Evolutionary conservation across 2,113 vertebrate genomes (phyloP), one percentile per base, ranked within the genome.

Genomic region (Galeopterus variegatus): DNA sequence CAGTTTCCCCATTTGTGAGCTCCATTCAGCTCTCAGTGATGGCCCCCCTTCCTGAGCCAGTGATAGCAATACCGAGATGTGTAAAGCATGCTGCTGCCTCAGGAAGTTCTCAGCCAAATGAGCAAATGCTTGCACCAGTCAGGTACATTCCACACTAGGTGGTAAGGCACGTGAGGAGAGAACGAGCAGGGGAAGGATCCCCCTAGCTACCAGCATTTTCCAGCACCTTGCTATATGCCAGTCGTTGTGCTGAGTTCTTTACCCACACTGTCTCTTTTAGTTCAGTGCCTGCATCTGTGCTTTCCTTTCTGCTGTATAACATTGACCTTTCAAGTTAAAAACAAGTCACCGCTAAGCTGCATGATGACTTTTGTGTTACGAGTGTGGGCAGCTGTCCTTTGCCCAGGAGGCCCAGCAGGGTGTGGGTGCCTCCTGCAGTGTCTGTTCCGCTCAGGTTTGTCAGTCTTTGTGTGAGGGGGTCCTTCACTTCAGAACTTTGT

Each of bases 311-410:
- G 36, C 72, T 23, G 6, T 33, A 11, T 13, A 21, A 60, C 33
- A 4, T 24, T 95, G 93, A 94, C 94, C 94, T 98, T 97, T 95
- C 28, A 36, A 48, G 72, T 69, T 76, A 31, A 84, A 95, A 96
- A 80, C 72, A 93, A 81, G 81, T 24, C 19, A 0, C 24, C 24
- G 4, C 31, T 33, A 41, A 70, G 58, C 50, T 11, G 5, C 52
- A 60, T 5, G 50, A 17, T 64, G 48, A 81, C 91, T 72, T 64
- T 31, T 28, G 10, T 83, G 70, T 87, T 67, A 70, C 28, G 33
- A 0, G 8, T 76, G 82, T 93, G 69, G 95, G 67, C 86, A 91
- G 89, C 92, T 79, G 93, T 91, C 95, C 95, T 94, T 84, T 73
- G 54, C 72, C 7, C 65, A 9, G 1, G 23, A 24, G 90, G 84